These are phyloP conservation scores for Pterocles burchelli DNA, from an alignment of 2,113 vertebrate genomes.

Conservation along the genomic window DNA sequence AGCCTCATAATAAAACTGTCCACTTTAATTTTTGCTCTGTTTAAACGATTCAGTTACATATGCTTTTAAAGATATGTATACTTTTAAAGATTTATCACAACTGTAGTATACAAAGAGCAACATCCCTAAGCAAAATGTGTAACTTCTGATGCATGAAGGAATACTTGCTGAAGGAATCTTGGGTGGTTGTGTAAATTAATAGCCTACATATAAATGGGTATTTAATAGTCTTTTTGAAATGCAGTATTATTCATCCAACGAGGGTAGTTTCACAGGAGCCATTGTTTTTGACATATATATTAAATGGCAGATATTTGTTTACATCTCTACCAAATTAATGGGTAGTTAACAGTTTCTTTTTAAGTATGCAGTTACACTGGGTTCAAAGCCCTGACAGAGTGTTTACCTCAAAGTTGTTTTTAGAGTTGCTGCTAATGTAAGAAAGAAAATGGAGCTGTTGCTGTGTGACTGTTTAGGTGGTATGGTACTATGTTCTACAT, in stretches of 20 bases:
- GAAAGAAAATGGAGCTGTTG: neutral
- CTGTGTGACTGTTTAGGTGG: neutral
- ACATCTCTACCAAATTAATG: fast-evolving
- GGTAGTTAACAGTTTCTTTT: neutral
- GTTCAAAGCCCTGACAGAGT: neutral
- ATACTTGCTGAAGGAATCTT: neutral
- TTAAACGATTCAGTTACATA: neutral
- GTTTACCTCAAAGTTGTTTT: neutral
- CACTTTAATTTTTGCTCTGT: neutral
- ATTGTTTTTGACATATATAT: neutral
- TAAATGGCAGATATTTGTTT: neutral
- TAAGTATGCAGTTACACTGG: too few relatives aligned
- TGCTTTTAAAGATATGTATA: neutral
- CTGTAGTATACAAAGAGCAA: neutral
- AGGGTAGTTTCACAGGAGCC: neutral
- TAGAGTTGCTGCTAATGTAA: neutral
- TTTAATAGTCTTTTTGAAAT: neutral
- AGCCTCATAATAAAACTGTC: neutral
- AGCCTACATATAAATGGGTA: neutral
- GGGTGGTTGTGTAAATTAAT: neutral
- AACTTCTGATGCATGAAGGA: neutral
- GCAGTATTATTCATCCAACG: neutral
- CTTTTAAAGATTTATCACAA: neutral
- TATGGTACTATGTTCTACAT: fast-evolving
- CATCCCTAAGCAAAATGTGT: neutral